Evolutionary conservation across 2,113 vertebrate species (phyloP), one percentile per base, ranked within the genome.

Genomic region (Onychorhynchus coronatus): DNA sequence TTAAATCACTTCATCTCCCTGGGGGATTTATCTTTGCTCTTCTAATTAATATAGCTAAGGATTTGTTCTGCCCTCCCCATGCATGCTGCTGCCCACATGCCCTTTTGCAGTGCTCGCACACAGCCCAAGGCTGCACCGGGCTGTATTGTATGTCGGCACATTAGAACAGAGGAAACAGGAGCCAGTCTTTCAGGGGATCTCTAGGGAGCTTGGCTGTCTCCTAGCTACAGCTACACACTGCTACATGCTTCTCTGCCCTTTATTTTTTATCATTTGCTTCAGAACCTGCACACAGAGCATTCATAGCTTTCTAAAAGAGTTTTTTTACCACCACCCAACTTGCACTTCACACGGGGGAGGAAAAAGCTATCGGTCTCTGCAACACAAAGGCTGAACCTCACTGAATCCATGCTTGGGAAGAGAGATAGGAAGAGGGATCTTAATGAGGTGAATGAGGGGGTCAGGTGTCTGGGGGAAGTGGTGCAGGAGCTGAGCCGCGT

Each of bases 61-160:
- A 50, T 77, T 50, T 90, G 41, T 16, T 59, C 27, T 88, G 74
- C 56, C 31, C 49, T 81, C 23, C 31, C 27, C 58, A 11, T 2
- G 0, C 12, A 2, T 4, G 9, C 82, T 74, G 61, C 47, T 91
- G 55, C 62, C 24, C 1, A 4, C 37, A 42, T 0, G 0, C 16
- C 41, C 39, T 66, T 61, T 65, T 5, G 1, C 44, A 14, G 17
- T 20, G 42, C 49, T 58, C 0, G 0, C 35, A 35, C 50, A 6
- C 1, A 4, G 39, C 22, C 59, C 46, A 31, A 65, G 70, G 68
- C 76, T 84, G 49, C 49, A 0, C 20, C 12, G 42, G 37, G 15
- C 42, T 2, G 3, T 6, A 30, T 35, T 75, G 14, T 33, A 1
- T 39, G 52, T 35, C 52, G 22, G 25, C 14, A 19, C 1, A 0